A percentile compares a stretch with the other conserved stretches of the same genome.
These are phyloP conservation scores for Dynastes tityus DNA, from an alignment of 2,888 invertebrate species.

Conservation along the genomic window DNA sequence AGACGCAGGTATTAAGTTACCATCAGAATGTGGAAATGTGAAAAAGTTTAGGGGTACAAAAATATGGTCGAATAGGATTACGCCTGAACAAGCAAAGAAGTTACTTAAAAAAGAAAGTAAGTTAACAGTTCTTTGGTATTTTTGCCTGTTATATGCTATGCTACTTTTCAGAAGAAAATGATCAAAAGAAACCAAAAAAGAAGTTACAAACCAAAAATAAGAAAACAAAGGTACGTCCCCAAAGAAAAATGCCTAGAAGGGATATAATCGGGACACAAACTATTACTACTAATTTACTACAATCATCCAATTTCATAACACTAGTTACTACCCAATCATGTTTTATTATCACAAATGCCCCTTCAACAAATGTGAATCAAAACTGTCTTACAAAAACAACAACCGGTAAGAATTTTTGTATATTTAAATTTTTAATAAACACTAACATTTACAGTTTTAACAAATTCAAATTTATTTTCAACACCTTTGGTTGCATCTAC, in stretches of 20 bases:
- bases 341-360: slow-evolving; percentile 55
- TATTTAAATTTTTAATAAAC: not conserved
- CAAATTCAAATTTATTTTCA: slow-evolving; percentile 62
- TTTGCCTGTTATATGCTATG: too few relatives aligned
- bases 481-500: slow-evolving; percentile 64
- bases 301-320: slow-evolving; percentile 49
- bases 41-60: slow-evolving; percentile 60
- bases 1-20: slow-evolving; percentile 68
- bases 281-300: slow-evolving; percentile 35
- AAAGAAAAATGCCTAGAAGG: slow-evolving; percentile 43
- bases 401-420: slow-evolving; percentile 47
- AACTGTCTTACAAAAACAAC: slow-evolving; percentile 49
- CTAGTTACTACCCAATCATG: slow-evolving; percentile 52
- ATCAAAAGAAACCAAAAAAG: slow-evolving; percentile 41
- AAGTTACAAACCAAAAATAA: slow-evolving; percentile 28
- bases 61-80: slow-evolving; percentile 64
- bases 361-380: slow-evolving; percentile 50
- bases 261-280: slow-evolving; percentile 29
- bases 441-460: slow-evolving; percentile 58
- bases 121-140: slow-evolving; percentile 40
- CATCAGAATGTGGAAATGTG: slow-evolving; percentile 63
- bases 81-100: slow-evolving; percentile 63
- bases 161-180: slow-evolving; percentile 58
- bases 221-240: slow-evolving; percentile 38
- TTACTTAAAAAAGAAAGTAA: slow-evolving; percentile 66